Evolutionary conservation across 1,140 invertebrate species (phyloP).

Genomic region (Dendroctonus ponderosae): DNA sequence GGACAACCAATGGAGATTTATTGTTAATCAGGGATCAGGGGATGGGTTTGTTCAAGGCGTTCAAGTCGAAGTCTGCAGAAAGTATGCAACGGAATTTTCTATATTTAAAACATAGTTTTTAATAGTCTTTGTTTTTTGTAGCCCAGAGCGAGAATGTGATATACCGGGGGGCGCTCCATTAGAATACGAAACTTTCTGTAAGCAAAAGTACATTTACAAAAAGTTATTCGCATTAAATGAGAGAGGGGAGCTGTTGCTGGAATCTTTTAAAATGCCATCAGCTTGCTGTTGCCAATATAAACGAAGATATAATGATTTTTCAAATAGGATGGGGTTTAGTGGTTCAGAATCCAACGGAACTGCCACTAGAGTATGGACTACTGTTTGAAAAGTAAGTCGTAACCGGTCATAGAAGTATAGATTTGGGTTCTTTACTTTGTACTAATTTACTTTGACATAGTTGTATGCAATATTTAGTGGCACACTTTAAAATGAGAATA

Average conservation of each 20-base stretch:
- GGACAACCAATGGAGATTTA: slow-evolving; percentile 55
- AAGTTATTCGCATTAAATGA: slow-evolving; percentile 55
- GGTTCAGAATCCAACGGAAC: neutral
- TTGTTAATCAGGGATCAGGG: slow-evolving; percentile 55
- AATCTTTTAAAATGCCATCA: slow-evolving; percentile 60
- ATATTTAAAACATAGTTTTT: neutral
- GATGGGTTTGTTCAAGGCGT: slow-evolving; percentile 57
- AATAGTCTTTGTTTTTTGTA: slow-evolving; percentile 6
- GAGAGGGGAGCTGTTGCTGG: slow-evolving; percentile 52
- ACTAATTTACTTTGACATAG: too few relatives aligned
- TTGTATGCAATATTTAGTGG: too few relatives aligned
- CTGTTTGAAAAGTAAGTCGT: too few relatives aligned
- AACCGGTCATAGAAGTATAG: too few relatives aligned
- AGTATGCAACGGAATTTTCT: slow-evolving; percentile 47
- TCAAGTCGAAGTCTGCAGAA: slow-evolving; percentile 55
- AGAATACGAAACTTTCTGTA: slow-evolving; percentile 58
- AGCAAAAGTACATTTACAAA: slow-evolving; percentile 63
- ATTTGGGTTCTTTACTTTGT: too few relatives aligned
- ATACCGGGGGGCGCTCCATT: slow-evolving; percentile 48
- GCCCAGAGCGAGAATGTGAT: slow-evolving; percentile 43
- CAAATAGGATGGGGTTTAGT: neutral
- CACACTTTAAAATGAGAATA: too few relatives aligned
- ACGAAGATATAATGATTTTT: slow-evolving; percentile 32
- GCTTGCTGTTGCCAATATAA: slow-evolving; percentile 60
- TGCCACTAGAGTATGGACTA: too few relatives aligned